Evolutionary conservation across 1,140 invertebrate genomes (phyloP).

Genomic region (Penaeus chinensis): DNA sequence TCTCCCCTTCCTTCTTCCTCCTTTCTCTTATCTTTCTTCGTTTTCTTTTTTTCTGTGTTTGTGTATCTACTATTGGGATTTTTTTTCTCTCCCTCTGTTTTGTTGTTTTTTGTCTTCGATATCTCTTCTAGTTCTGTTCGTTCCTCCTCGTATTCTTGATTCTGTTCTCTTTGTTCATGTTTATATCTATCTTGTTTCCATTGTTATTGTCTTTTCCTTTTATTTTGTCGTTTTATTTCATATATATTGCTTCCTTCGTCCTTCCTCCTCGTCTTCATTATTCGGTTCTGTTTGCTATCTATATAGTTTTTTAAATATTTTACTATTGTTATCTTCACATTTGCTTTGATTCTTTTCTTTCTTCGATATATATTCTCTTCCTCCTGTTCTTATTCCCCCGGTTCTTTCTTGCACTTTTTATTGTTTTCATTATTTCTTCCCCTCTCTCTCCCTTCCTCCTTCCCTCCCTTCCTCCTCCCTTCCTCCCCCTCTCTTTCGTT

Average conservation of each 20-base stretch:
- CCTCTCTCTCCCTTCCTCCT: neutral
- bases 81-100: neutral
- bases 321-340: too few relatives aligned
- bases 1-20: neutral
- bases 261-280: neutral
- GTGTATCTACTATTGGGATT: neutral
- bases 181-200: too few relatives aligned
- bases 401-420: neutral
- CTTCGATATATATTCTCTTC: too few relatives aligned
- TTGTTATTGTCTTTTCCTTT: too few relatives aligned
- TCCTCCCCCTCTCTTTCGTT: constrained; percentile 1
- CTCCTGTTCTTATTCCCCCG: neutral
- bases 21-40: neutral
- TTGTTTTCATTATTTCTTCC: neutral
- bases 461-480: too few relatives aligned
- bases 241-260: neutral
- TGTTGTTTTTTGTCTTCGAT: neutral
- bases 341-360: too few relatives aligned
- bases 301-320: too few relatives aligned
- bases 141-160: too few relatives aligned
- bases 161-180: too few relatives aligned
- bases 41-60: neutral
- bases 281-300: too few relatives aligned
- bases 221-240: too few relatives aligned
- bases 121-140: too few relatives aligned